Base-by-base conservation (phyloP, 1,140 invertebrate species). In the Chelonus insularis region DNA sequence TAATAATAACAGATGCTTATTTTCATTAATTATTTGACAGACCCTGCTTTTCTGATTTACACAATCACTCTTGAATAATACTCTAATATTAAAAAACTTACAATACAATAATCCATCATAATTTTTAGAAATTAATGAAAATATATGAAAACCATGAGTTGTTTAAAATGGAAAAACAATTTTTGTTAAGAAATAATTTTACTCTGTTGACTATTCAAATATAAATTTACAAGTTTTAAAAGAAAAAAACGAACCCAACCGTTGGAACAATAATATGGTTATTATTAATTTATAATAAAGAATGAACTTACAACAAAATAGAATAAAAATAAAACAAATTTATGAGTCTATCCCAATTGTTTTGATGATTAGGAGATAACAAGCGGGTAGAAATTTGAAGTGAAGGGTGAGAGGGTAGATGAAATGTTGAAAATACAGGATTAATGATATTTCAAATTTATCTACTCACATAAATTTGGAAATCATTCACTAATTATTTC, bases 241-340 rank as follows among this genome's bases (percentile, higher is more conserved):
- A 60, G 11, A 51, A 51, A 60, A 36, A 36, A 37, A 8, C 23
- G 16, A 37, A 60, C 57, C 48, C 57, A 51, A 60, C 25, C 56
- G 43, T 29, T 57, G 56, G 47, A 58, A 58, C 54, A 41, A 56
- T 41, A 56, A 23, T 11, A 41, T 8, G 8, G 23, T 23, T 55
- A 52, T 50, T 12, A 52, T 34, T 18, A 52, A 52, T 52, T 43
- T 1, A 29, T 29, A 6, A 32, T 50, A 29, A 25, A 50, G 9
- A 21, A 11, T 11, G n/a, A 23, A 50, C 21, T 50, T 12, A 32
- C 47, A 23, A 25, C 25, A 23, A 32, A 29, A 20, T 18, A 32
- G 18, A 45, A 7, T 14, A 2, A 37, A 52, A 52, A 52, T 52
- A 37, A 51, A 51, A 51, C 7, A 29, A 12, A 29, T 12, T 8